Evolutionary conservation across 2,888 invertebrate genomes (phyloP), one percentile per base, ranked within the genome.

Genomic region (Mimachlamys varia): DNA sequence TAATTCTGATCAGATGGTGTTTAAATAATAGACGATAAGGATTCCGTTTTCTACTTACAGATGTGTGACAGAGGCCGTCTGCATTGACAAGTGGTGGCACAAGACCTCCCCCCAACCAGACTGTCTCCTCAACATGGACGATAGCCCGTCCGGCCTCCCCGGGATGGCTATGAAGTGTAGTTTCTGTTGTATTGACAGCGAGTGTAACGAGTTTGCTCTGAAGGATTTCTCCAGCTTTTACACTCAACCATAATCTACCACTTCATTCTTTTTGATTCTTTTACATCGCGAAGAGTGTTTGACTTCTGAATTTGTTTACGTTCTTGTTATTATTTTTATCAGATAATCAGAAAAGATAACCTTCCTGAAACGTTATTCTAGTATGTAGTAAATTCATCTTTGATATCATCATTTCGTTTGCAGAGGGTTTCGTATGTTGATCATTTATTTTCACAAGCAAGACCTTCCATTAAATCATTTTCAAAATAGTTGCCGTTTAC

Each of bases 81-180:
- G 94, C 89, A 92, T 92, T 53, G 88, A 88, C n/a, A 90, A 93
- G 91, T 94, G 93, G 93, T 94, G 93, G 93, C 62, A 92, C 88
- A 92, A 91, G 22, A 94, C 94, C 0, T 92, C 94, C 15, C 92
- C 93, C 0, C 91, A 92, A 37, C 92, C 93, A 0, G 93, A 93
- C 58, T 94, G 94, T 89, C 88, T 93, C n/a, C 90, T 92, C 0
- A 93, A 90, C 76, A 93, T 93, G 87, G 93, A 94, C 90, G 94
- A 94, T 62, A 90, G 91, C 37, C 93, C 93, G 0, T 91, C 93
- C 0, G 93, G 94, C 3, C 88, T 91, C 17, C 90, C 90, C 13
- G 92, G 91, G 38, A 92, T 93, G 92, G 87, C 92, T 7, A 92
- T 94, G 93, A 92, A 88, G 12, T 94, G 94, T 88, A 93, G 93